Conservation (phyloP, 2,113 vertebrate genomes). For the Tragelaphus buxtoni region DNA sequence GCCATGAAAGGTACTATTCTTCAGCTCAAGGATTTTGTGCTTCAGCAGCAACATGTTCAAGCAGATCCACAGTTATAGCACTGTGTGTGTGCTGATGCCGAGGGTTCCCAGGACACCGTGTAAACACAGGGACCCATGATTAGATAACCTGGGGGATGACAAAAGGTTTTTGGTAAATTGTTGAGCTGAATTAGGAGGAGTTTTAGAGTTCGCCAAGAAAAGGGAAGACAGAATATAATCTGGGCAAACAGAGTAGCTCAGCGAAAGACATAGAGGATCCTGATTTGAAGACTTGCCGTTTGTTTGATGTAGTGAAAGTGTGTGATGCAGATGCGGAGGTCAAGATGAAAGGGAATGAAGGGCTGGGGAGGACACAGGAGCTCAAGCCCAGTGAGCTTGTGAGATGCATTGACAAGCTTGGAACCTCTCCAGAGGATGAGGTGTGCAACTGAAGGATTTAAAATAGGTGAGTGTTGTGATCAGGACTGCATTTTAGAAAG, state of each 20-base stretch:
- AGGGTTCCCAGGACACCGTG: neutral
- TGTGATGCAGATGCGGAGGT: neutral
- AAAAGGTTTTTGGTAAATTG: neutral
- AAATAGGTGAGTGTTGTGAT: neutral
- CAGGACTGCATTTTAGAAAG: constrained; percentile 37
- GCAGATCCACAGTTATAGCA: neutral
- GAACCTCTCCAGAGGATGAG: neutral
- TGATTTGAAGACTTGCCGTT: neutral
- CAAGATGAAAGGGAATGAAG: neutral
- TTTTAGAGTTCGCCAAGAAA: neutral
- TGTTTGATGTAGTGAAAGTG: neutral
- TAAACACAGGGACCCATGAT: neutral
- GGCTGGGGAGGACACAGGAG: neutral
- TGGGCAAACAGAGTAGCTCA: neutral
- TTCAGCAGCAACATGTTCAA: neutral
- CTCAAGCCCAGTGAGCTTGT: neutral
- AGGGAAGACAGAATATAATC: neutral
- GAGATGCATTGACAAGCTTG: neutral
- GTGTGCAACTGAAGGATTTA: neutral
- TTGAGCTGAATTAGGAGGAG: neutral
- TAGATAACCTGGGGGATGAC: neutral
- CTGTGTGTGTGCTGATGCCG: neutral
- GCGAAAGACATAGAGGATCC: neutral
- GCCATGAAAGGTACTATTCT: neutral
- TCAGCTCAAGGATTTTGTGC: neutral